Conservation (phyloP, 2,888 invertebrate genomes). For the Galerucella calmariensis region DNA sequence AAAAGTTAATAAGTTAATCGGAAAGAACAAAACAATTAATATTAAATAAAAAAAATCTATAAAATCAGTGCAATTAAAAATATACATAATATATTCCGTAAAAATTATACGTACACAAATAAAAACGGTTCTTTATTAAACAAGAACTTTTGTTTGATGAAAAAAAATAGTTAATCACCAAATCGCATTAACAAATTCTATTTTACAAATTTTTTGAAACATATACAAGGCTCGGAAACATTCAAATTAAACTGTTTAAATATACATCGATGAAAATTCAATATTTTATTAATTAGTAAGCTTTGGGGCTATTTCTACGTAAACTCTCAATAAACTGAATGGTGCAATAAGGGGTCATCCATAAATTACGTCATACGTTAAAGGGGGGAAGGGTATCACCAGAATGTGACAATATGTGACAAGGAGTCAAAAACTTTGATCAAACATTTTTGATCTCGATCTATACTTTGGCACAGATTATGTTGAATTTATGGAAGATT, state of each 20-base stretch:
- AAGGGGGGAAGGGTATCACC: too few species aligned
- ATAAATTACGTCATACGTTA: too few species aligned
- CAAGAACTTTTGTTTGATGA: slow-evolving; percentile 32
- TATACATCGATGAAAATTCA: too few species aligned
- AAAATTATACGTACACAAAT: slow-evolving; percentile 35
- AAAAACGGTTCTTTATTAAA: slow-evolving; percentile 36
- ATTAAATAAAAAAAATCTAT: slow-evolving; percentile 56
- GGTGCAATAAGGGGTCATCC: too few species aligned
- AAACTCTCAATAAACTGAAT: too few species aligned
- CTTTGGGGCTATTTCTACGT: too few species aligned
- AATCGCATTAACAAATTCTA: slow-evolving; percentile 5
- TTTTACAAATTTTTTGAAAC: background rate
- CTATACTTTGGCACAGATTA: too few species aligned
- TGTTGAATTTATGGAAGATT: too few species aligned
- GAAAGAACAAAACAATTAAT: slow-evolving; percentile 53
- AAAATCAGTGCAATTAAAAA: slow-evolving; percentile 53
- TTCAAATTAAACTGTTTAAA: background rate
- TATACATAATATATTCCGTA: slow-evolving; percentile 44
- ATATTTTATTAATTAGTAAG: too few species aligned
- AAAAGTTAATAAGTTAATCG: slow-evolving; percentile 58
- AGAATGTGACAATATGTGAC: too few species aligned
- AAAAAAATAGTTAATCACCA: slow-evolving; percentile 30
- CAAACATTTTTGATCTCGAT: too few species aligned
- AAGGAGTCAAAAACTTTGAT: too few species aligned
- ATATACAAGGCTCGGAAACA: background rate